Conservation (phyloP, 2,113 vertebrate species). For the Polyodon spathula region DNA sequence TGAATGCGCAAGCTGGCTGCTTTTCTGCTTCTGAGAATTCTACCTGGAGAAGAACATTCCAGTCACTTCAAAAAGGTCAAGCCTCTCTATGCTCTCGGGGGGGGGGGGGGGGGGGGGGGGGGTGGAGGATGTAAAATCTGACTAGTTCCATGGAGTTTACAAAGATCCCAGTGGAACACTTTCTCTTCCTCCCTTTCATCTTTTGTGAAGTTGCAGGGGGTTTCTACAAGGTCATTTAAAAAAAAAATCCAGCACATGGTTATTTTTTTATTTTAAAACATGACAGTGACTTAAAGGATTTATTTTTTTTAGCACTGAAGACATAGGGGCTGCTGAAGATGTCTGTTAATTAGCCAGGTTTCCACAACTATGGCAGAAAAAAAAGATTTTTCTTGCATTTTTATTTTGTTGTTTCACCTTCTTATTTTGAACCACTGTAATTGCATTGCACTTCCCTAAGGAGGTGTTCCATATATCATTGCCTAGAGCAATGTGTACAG, state of each 20-base stretch:
- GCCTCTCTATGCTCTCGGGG: background rate
- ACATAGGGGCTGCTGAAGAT: constrained; percentile 6
- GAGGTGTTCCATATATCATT: constrained; percentile 37
- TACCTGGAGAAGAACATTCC: background rate
- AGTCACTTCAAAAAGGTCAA: background rate
- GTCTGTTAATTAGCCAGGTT: constrained; percentile 35
- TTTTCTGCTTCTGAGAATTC: background rate
- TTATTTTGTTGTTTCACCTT: constrained; percentile 36
- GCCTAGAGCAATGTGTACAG: constrained; percentile 34
- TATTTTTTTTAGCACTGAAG: no score
- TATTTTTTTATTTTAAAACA: no score
- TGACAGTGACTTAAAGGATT: no score
- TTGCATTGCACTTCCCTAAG: constrained; percentile 16
- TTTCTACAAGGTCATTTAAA: background rate
- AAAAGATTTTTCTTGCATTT: constrained; percentile 30
- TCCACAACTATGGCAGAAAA: constrained; percentile 36
- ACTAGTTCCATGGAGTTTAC: constrained; percentile 9
- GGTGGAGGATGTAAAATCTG: background rate
- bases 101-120: background rate
- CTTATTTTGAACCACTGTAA: constrained; percentile 31
- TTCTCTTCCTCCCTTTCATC: background rate
- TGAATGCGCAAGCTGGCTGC: background rate
- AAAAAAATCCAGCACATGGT: no score
- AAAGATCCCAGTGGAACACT: background rate
- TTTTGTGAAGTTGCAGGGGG: background rate